phyloP scores from a whole-genome alignment of 2,113 vertebrate genomes.

The Daubentonia madagascariensis region DNA sequence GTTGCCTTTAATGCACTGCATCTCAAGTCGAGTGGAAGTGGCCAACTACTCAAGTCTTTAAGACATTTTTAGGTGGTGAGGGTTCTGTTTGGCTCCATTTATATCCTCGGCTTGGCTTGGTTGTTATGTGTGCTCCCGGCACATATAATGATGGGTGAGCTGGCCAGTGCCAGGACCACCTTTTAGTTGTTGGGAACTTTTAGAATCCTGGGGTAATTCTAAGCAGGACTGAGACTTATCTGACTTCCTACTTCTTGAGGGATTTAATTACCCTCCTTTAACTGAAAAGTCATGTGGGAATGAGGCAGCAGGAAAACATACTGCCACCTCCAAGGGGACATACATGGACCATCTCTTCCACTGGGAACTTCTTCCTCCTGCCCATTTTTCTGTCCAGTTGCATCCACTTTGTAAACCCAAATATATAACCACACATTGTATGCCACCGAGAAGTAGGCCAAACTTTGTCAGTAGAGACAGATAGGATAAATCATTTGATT shows the following conservation, averaged over 20 bases:
- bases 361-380: background rate
- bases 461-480: background rate
- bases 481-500: background rate
- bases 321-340: background rate
- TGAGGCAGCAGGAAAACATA: background rate
- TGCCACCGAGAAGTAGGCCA: background rate
- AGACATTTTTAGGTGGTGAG: background rate
- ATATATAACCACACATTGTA: too few relatives aligned
- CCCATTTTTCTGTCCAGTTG: background rate
- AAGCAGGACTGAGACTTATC: background rate
- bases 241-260: background rate
- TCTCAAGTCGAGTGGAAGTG: conserved; percentile 22
- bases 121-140: background rate
- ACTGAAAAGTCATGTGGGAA: background rate
- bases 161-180: background rate
- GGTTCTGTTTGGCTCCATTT: background rate
- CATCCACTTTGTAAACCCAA: background rate
- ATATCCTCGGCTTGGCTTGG: background rate
- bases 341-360: background rate
- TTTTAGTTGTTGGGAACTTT: background rate
- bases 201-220: background rate
- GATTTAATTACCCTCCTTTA: background rate
- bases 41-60: background rate
- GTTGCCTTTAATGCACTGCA: conserved; percentile 44
- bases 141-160: accelerated